Base-by-base conservation (phyloP, 2,888 invertebrate genomes). In the Leptinotarsa juncta region DNA sequence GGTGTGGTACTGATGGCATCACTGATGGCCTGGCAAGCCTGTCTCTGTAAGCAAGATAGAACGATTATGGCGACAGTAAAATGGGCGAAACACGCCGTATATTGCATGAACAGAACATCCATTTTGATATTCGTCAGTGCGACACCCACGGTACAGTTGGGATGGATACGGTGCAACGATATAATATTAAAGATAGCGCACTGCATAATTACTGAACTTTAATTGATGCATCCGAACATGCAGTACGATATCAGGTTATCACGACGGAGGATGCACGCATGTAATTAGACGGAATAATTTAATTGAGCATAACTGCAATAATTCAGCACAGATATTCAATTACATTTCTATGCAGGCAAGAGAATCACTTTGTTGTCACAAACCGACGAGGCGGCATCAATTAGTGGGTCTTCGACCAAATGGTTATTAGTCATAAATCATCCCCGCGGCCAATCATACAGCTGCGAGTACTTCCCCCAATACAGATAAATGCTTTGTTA, bases 291-390 rank as follows among this genome's bases (percentile, higher is more conserved):
- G 42, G 69, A 69, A 69, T 57, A 55, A 69, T 55, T 69, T 69
- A 69, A 69, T 69, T 69, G 69, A 48, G 57, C 57, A 48, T 20
- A 16, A 57, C 57, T 57, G 69, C 57, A 53, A 69, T 69, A 69
- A 69, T 48, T 69, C 69, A 48, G 69, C 2, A 23, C 57, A 69
- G 48, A 69, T 69, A 69, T 69, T 57, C 69, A 32, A 69, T 57
- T 57, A 69, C 48, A 57, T 69, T 55, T 48, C 26, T 32, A 53
- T 32, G 26, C n/a, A 51, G 50, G 57, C 69, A 69, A 69, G 69
- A 57, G 69, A 69, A 69, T 48, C 69, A 48, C n/a, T 57, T 18
- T 48, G 57, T 69, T 69, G 23, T 49, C 69, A 55, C 57, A 49
- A 48, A 42, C 55, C 68, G 51, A 57, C 57, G n/a, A 49, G 57